These are phyloP conservation scores for Littorina saxatilis DNA, from an alignment of 1,140 invertebrate species.

Conservation along the genomic window DNA sequence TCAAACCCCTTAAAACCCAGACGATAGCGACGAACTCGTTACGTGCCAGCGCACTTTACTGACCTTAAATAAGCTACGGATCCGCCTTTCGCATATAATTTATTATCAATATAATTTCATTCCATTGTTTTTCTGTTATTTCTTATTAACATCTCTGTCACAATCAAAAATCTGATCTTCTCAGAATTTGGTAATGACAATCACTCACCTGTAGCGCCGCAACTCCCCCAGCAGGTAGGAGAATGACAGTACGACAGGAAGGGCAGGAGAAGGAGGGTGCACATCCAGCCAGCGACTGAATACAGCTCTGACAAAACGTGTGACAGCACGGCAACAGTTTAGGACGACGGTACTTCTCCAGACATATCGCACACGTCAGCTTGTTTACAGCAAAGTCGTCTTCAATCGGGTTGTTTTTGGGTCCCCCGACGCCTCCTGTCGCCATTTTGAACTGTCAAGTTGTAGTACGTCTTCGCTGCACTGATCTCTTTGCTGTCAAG, in stretches of 20 bases:
- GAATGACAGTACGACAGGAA: background rate
- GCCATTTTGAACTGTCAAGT: too few species aligned
- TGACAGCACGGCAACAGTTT: slow-evolving; percentile 30
- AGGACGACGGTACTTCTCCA: slow-evolving; percentile 20
- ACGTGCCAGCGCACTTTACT: background rate
- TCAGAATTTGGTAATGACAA: too few species aligned
- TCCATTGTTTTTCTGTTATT: too few species aligned
- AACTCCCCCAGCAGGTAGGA: slow-evolving; percentile 2
- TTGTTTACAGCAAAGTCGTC: background rate
- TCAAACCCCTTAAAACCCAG: too few species aligned
- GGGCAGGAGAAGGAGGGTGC: slow-evolving; percentile 25
- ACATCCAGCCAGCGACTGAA: background rate
- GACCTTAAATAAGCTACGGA: too few species aligned
- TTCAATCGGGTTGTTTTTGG: background rate
- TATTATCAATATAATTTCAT: too few species aligned
- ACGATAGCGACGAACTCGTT: too few species aligned
- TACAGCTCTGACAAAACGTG: slow-evolving; percentile 15
- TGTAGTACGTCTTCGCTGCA: too few species aligned
- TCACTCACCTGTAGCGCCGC: slow-evolving; percentile 13
- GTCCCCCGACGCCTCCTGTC: background rate
- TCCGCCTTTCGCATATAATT: too few species aligned
- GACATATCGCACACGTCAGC: slow-evolving; percentile 7
- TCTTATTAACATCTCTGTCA: too few species aligned
- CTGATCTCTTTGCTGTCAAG: too few species aligned
- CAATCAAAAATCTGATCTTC: too few species aligned